These are phyloP conservation scores for Drosophila greeni DNA, from an alignment of 2,888 invertebrate species.

Conservation along the genomic window DNA sequence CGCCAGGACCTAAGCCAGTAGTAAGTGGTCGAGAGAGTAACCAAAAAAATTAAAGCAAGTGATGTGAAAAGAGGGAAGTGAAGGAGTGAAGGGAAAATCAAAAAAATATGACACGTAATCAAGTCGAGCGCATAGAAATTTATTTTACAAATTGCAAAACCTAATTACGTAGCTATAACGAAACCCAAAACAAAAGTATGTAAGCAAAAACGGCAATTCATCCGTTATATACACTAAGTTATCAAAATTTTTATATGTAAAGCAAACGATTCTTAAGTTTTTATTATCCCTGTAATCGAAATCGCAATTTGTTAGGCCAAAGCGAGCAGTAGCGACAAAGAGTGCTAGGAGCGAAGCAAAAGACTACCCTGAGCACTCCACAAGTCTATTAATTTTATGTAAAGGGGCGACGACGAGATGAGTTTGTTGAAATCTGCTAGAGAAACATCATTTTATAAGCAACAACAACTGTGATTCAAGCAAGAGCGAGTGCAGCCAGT, in stretches of 20 bases:
- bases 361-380: slow-evolving; percentile 72
- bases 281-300: slow-evolving; percentile 22
- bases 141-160: slow-evolving; percentile 29
- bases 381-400: slow-evolving; percentile 50
- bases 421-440: slow-evolving; percentile 43
- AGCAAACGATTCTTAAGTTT: slow-evolving; percentile 42
- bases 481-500: slow-evolving; percentile 48
- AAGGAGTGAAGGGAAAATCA: slow-evolving; percentile 6
- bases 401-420: slow-evolving; percentile 24
- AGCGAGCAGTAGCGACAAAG: slow-evolving; percentile 36
- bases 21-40: slow-evolving; percentile 47
- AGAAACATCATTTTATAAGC: slow-evolving; percentile 70
- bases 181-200: slow-evolving; percentile 22
- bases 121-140: slow-evolving; percentile 57
- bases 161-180: slow-evolving; percentile 55
- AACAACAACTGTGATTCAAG: slow-evolving; percentile 71
- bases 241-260: slow-evolving; percentile 43
- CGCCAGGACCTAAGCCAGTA: slow-evolving; percentile 75
- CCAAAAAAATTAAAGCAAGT: slow-evolving; percentile 27
- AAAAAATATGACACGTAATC: slow-evolving; percentile 64
- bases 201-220: slow-evolving; percentile 28
- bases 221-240: slow-evolving; percentile 31
- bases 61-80: slow-evolving; percentile 4
- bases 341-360: slow-evolving; percentile 44
- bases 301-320: slow-evolving; percentile 48